Percentiles rank a stretch among this genome's conserved stretches.
These are phyloP conservation scores for Bradypus variegatus DNA, from an alignment of 2,797 vertebrate genomes.

Conservation along the genomic window DNA sequence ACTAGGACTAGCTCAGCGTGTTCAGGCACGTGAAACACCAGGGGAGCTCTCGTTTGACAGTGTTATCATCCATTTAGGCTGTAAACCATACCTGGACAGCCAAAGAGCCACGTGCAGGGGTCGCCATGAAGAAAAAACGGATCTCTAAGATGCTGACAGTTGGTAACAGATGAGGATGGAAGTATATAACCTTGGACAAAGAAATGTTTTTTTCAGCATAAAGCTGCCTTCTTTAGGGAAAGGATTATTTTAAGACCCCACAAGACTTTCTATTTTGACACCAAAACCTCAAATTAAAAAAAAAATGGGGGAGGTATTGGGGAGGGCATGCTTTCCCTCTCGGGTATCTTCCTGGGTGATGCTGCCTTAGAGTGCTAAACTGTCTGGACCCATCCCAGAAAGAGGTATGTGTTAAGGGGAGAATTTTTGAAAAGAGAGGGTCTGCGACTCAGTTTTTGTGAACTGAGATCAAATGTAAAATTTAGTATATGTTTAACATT, in stretches of 20 bases:
- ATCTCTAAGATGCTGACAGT: conserved; percentile 74
- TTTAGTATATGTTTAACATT: not conserved
- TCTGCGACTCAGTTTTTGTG: too few relatives aligned
- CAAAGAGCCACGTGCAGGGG: conserved; percentile 83
- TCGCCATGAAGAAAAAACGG: conserved; percentile 81
- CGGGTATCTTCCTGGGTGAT: not conserved
- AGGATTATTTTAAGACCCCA: not conserved
- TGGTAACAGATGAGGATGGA: not conserved
- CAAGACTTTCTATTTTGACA: not conserved
- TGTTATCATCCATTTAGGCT: conserved; percentile 92
- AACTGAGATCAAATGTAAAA: not conserved
- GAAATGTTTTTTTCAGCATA: too few relatives aligned
- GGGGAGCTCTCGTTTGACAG: conserved; percentile 85
- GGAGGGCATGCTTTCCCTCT: not conserved
- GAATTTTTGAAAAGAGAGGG: not conserved
- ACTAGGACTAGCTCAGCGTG: conserved; percentile 75
- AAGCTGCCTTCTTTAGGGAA: not conserved
- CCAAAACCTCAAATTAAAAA: not conserved
- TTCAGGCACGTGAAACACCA: conserved; percentile 88
- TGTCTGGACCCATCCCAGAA: not conserved
- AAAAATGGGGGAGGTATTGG: not conserved
- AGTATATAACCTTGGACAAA: not conserved
- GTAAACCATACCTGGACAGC: conserved; percentile 73
- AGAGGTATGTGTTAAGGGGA: too few relatives aligned
- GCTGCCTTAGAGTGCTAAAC: not conserved